Conservation (phyloP, 2,888 invertebrate species). For the Mylabris sibirica region DNA sequence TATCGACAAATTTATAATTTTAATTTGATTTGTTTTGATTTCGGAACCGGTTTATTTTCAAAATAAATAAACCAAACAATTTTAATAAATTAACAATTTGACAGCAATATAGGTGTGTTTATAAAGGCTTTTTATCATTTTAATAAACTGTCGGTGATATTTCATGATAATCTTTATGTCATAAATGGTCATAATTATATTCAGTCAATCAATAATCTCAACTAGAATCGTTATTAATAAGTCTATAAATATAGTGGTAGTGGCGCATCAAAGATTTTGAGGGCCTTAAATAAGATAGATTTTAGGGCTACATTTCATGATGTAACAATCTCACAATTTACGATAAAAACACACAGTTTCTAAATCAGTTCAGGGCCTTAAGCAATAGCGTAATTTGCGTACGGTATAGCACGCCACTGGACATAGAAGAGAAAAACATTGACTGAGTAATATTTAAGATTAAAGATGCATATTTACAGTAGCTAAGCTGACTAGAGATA, state of each 20-base stretch:
- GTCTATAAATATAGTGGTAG: no score
- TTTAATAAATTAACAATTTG: background rate
- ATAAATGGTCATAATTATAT: conserved; percentile 28
- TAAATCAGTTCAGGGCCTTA: no score
- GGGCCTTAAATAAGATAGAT: no score
- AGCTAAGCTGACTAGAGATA: conserved; percentile 24
- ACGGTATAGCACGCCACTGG: no score
- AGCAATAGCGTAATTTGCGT: no score
- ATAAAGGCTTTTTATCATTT: conserved; percentile 15
- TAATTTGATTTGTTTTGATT: no score
- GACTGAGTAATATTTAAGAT: conserved; percentile 17
- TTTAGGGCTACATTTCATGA: no score
- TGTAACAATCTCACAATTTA: no score
- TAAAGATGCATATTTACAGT: conserved; percentile 25
- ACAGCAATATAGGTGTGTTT: conserved; percentile 7
- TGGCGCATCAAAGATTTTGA: no score
- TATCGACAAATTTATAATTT: no score
- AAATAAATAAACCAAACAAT: background rate
- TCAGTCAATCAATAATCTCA: conserved; percentile 33
- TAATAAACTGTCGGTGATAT: conserved; percentile 18
- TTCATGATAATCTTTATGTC: conserved; percentile 30
- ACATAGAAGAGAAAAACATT: background rate
- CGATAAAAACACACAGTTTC: no score
- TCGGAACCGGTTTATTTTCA: no score
- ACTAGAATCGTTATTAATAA: conserved; percentile 25